phyloP scores from a whole-genome alignment of 1,140 invertebrate genomes.

The Ceratina calcarata region DNA sequence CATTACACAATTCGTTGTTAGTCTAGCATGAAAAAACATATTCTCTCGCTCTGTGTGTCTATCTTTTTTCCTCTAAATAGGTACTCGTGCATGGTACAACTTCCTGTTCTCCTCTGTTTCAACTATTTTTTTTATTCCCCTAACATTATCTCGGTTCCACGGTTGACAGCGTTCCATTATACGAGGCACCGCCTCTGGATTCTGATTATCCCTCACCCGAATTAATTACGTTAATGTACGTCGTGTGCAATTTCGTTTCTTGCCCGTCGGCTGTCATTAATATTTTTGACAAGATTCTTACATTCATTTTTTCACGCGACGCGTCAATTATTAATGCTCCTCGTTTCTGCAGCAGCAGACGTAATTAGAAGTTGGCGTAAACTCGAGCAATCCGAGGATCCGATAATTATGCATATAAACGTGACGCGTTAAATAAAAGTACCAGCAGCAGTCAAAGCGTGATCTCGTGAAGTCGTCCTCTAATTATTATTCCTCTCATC shows the following conservation, averaged over 20 bases:
- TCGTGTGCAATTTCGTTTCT: background rate
- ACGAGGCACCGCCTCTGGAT: background rate
- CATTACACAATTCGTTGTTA: constrained; percentile 37
- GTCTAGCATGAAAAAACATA: constrained; percentile 3
- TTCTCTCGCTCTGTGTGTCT: too few species aligned
- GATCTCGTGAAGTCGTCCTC: background rate
- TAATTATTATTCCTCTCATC: constrained; percentile 14
- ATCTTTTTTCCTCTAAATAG: too few species aligned
- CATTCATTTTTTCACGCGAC: too few species aligned
- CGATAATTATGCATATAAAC: background rate
- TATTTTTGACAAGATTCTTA: too few species aligned
- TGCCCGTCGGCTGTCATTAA: too few species aligned
- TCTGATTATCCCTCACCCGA: constrained; percentile 9
- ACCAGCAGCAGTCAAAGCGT: background rate
- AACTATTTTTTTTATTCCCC: constrained; percentile 5
- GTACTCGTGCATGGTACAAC: background rate
- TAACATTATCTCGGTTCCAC: constrained; percentile 35
- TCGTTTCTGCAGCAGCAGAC: too few species aligned
- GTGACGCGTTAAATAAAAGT: background rate
- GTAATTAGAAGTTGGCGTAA: too few species aligned
- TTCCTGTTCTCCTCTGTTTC: constrained; percentile 39
- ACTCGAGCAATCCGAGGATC: too few species aligned
- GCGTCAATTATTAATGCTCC: too few species aligned
- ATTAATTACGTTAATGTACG: constrained; percentile 2
- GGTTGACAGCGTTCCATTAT: constrained; percentile 35